phyloP scores from a whole-genome alignment of 1,140 invertebrate genomes.

The Limonius californicus region DNA sequence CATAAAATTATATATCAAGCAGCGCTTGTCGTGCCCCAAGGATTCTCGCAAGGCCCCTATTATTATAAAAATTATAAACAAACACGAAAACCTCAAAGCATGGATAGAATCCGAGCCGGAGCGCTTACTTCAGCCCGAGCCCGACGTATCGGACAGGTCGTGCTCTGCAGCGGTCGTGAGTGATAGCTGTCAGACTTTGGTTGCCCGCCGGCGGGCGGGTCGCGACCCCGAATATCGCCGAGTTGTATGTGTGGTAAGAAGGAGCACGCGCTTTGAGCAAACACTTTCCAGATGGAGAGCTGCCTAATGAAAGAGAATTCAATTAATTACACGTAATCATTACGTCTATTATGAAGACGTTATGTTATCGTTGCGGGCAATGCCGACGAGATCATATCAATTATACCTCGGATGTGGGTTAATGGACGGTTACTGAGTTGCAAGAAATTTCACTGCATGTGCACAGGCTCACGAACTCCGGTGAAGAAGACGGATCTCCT shows the following conservation, averaged over 20 bases:
- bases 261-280: not conserved
- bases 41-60: not conserved
- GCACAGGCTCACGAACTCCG: no score
- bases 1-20: not conserved
- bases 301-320: not conserved
- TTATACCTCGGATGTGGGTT: no score
- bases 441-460: no score
- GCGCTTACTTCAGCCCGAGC: no score
- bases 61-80: slow-evolving; percentile 2
- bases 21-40: not conserved
- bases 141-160: no score
- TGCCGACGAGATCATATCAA: no score
- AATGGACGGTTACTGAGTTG: no score
- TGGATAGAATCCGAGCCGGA: no score
- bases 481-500: no score
- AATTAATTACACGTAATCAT: not conserved
- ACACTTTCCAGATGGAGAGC: not conserved
- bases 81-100: not conserved
- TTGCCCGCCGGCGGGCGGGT: not conserved
- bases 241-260: not conserved
- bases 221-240: not conserved
- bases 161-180: not conserved
- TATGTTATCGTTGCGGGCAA: no score
- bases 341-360: no score
- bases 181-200: slow-evolving; percentile 1